Percentiles rank a stretch among this genome's conserved stretches.
These are phyloP conservation scores for Eonycteris spelaea DNA, from an alignment of 2,113 vertebrate genomes.

Conservation along the genomic window DNA sequence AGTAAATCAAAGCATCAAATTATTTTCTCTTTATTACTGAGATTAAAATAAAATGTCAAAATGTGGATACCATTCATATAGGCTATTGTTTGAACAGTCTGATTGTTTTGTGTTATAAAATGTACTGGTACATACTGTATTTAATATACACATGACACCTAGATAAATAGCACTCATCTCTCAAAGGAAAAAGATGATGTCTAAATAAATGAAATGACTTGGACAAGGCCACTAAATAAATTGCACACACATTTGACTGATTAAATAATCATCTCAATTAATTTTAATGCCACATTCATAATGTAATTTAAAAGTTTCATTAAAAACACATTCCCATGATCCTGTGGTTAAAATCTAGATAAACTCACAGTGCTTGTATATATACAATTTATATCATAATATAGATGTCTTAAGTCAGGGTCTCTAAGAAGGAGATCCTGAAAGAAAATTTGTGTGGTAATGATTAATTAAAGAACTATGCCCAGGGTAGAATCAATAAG, in stretches of 20 bases:
- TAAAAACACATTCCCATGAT: neutral
- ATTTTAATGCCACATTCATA: neutral
- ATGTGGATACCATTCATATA: neutral
- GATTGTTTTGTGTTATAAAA: neutral
- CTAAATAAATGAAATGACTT: neutral
- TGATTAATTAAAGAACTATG: neutral
- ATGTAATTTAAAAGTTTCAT: neutral
- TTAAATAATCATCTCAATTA: neutral
- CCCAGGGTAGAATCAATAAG: neutral
- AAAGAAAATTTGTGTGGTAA: neutral
- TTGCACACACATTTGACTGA: neutral
- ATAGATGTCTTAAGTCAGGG: neutral
- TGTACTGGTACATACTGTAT: neutral
- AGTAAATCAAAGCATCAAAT: slow-evolving; percentile 1
- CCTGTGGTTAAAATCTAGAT: neutral
- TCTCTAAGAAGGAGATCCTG: neutral
- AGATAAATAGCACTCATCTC: neutral
- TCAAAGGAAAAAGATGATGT: neutral
- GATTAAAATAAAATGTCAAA: slow-evolving; percentile 28
- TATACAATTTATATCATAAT: neutral
- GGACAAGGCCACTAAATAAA: neutral
- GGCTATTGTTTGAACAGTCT: neutral
- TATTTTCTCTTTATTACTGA: neutral
- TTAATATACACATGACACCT: neutral
- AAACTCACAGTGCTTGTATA: neutral